Evolutionary conservation across 2,888 invertebrate genomes (phyloP), one percentile per base, ranked within the genome.

Genomic region (Nematopogon swammerdamellus): DNA sequence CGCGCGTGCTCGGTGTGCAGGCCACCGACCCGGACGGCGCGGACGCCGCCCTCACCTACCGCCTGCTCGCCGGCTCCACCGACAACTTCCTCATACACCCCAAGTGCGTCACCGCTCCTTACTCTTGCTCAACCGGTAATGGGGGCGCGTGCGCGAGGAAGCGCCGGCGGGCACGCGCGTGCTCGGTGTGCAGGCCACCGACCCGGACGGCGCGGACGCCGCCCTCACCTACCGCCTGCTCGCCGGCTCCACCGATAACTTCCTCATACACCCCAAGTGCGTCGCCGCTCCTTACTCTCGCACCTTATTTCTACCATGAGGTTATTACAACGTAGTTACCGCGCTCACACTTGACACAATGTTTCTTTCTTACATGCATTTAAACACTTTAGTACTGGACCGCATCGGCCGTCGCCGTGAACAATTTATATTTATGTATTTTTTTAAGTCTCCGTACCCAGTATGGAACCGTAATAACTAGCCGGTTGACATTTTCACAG

Each of bases 1-100:
- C 84, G 14, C 85, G 85, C 64, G 86, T 92, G 0, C 85, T 89
- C 0, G 82, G 76, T 45, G 87, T 91, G 0, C 67, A 83, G 18
- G 92, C 92, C 0, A 87, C 85, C 51, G 92, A 92, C 68, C 89
- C 90, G 0, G 92, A 92, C 66, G 91, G 91, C 0, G 70, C 88
- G 14, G 89, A 91, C 62, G 82, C 83, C 55, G 67, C 86, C 10
- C 60, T 91, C 1, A 82, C 82, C 1, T 91, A 90, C 61, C 83
- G 86, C 54, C 86, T 91, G 50, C 85, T 87, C 19, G 80, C 82
- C 5, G 91, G 90, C 1, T 86, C 89, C 1, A 87, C 85, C 57
- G 91, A 91, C 57, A 90, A 91, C 59, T 92, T 92, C 61, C 77
- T 85, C 10, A 88, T 92, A 19, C 83, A 91, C 65, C 81, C 86